Evolutionary conservation across 1,140 invertebrate genomes (phyloP).

Genomic region (Drosophila biarmipes): DNA sequence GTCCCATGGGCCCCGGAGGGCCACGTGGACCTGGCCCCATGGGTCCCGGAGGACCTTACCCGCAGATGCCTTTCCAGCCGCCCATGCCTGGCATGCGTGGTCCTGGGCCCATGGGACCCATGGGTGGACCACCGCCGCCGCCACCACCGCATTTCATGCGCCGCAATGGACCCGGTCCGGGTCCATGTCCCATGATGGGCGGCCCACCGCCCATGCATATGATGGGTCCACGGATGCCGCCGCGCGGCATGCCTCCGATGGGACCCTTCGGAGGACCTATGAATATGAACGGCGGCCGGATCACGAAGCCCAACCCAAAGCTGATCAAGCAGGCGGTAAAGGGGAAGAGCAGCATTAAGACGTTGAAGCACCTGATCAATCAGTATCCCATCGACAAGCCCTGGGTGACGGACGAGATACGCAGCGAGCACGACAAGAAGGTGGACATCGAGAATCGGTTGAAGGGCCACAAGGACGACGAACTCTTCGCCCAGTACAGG

Average conservation of each 20-base stretch:
- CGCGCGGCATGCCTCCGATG: constrained; percentile 42
- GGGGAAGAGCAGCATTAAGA: constrained; percentile 79
- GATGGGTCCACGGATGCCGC: constrained; percentile 65
- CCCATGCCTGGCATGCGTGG: constrained; percentile 46
- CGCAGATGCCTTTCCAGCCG: constrained; percentile 51
- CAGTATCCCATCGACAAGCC: constrained; percentile 84
- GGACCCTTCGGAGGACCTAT: constrained; percentile 45
- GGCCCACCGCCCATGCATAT: constrained; percentile 63
- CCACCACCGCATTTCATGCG: constrained; percentile 68
- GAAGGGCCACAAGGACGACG: constrained; percentile 83
- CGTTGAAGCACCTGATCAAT: constrained; percentile 79
- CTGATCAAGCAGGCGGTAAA: constrained; percentile 72
- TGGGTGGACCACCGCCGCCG: constrained; percentile 56
- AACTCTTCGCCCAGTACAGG: constrained; percentile 81
- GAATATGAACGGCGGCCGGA: constrained; percentile 57
- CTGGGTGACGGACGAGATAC: constrained; percentile 81
- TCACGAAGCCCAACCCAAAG: constrained; percentile 74
- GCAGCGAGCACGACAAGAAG: constrained; percentile 69
- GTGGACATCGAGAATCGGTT: constrained; percentile 80
- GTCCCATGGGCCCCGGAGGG: constrained; percentile 50
- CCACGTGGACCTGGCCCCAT: constrained; percentile 46
- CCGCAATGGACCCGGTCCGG: constrained; percentile 40
- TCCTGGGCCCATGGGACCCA: constrained; percentile 45
- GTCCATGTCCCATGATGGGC: constrained; percentile 49
- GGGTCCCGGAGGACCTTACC: constrained; percentile 22